Conservation (phyloP, 2,888 invertebrate species). For the Lithophane ornitopus region DNA sequence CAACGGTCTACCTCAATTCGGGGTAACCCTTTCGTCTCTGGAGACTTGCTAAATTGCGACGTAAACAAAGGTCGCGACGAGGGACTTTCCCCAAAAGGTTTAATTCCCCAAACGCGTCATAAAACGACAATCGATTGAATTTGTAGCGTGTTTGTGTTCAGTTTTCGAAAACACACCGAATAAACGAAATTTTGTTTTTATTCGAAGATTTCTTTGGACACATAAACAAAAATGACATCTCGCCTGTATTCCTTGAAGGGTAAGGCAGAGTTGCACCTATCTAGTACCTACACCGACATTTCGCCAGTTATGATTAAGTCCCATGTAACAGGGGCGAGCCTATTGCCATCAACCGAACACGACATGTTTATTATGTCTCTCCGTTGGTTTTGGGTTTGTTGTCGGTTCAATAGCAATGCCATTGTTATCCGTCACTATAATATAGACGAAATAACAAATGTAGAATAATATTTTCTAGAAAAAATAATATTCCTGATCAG, state of each 20-base stretch:
- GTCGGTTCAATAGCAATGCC: background rate
- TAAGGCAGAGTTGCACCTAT: too few species aligned
- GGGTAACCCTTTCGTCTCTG: constrained; percentile 33
- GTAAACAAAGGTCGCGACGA: constrained; percentile 36
- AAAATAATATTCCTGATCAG: background rate
- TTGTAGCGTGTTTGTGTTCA: constrained; percentile 27
- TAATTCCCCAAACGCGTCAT: constrained; percentile 31
- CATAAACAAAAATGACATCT: too few species aligned
- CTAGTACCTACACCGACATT: too few species aligned
- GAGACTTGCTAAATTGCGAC: constrained; percentile 5
- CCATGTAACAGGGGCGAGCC: too few species aligned
- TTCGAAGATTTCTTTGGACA: too few species aligned
- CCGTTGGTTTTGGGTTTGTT: background rate
- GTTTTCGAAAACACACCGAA: background rate
- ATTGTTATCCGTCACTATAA: background rate
- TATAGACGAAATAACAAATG: background rate
- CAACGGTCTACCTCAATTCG: background rate
- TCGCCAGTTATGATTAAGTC: too few species aligned
- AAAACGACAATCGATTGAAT: constrained; percentile 45
- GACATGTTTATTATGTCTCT: background rate
- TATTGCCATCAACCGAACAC: too few species aligned
- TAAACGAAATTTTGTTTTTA: too few species aligned
- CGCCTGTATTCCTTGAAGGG: too few species aligned
- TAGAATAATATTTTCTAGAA: too few species aligned
- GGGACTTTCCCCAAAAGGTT: constrained; percentile 44